Conservation (phyloP, 1,140 invertebrate genomes). For the Halesus radiatus region DNA sequence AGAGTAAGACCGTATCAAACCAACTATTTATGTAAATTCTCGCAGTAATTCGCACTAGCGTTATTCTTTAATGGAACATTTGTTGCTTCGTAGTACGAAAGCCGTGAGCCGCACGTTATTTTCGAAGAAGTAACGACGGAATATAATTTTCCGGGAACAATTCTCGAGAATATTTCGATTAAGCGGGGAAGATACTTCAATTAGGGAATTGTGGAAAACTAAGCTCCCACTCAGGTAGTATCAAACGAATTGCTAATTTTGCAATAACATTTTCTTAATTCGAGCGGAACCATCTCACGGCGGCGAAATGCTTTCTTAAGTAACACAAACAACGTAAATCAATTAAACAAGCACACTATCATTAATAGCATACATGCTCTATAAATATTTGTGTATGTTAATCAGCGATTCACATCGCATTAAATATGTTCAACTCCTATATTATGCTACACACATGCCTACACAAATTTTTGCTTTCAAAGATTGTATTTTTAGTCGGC, state of each 20-base stretch:
- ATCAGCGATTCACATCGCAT: too few relatives aligned
- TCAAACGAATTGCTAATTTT: neutral
- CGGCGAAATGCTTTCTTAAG: neutral
- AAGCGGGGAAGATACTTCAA: neutral
- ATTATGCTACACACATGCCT: too few relatives aligned
- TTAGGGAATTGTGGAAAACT: constrained; percentile 11
- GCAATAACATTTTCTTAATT: constrained; percentile 7
- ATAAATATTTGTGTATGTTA: too few relatives aligned
- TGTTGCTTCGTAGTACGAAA: neutral
- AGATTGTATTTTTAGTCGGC: too few relatives aligned
- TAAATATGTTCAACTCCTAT: too few relatives aligned
- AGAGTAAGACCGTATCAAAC: too few relatives aligned
- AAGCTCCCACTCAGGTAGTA: neutral
- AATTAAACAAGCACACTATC: too few relatives aligned
- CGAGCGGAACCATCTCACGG: neutral
- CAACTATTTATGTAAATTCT: too few relatives aligned
- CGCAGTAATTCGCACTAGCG: too few relatives aligned
- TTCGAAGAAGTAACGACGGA: neutral
- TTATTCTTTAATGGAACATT: too few relatives aligned
- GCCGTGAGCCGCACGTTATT: neutral
- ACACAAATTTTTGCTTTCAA: too few relatives aligned
- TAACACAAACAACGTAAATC: neutral
- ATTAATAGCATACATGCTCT: too few relatives aligned
- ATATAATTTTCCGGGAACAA: neutral
- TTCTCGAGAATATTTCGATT: constrained; percentile 18